phyloP scores from a whole-genome alignment of 2,113 vertebrate genomes.

The Leptocoma aspasia region DNA sequence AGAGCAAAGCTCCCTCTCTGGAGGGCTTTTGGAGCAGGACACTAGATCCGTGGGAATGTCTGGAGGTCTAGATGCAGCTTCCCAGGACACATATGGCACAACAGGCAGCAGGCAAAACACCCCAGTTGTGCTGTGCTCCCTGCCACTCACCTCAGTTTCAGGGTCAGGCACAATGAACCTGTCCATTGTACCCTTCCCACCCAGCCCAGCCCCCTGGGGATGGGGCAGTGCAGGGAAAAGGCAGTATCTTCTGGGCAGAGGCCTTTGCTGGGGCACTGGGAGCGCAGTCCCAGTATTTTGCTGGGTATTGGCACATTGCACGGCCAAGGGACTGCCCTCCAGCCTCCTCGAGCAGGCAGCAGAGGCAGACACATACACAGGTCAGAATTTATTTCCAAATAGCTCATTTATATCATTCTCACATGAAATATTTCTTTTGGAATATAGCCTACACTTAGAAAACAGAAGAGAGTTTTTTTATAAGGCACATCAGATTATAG shows the following conservation, averaged over 20 bases:
- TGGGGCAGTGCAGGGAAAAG: neutral
- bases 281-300: neutral
- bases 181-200: neutral
- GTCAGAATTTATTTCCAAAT: slow-evolving; percentile 70
- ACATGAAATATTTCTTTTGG: slow-evolving; percentile 44
- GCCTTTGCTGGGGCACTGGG: neutral
- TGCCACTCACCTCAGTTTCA: rapidly evolving
- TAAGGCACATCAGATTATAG: slow-evolving; percentile 71
- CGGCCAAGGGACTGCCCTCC: neutral
- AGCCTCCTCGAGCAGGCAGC: neutral
- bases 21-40: neutral
- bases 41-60: rapidly evolving
- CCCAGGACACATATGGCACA: rapidly evolving
- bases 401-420: slow-evolving; percentile 53
- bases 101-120: neutral
- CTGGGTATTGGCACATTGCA: rapidly evolving
- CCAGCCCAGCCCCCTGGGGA: neutral
- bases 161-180: neutral
- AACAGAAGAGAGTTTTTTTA: slow-evolving; percentile 48
- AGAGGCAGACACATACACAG: neutral
- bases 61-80: neutral
- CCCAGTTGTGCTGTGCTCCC: neutral
- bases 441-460: slow-evolving; percentile 49
- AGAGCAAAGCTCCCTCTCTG: neutral
- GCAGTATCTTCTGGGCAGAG: neutral